These are phyloP conservation scores for Paguma larvata DNA, from an alignment of 2,797 vertebrate genomes.

Conservation along the genomic window DNA sequence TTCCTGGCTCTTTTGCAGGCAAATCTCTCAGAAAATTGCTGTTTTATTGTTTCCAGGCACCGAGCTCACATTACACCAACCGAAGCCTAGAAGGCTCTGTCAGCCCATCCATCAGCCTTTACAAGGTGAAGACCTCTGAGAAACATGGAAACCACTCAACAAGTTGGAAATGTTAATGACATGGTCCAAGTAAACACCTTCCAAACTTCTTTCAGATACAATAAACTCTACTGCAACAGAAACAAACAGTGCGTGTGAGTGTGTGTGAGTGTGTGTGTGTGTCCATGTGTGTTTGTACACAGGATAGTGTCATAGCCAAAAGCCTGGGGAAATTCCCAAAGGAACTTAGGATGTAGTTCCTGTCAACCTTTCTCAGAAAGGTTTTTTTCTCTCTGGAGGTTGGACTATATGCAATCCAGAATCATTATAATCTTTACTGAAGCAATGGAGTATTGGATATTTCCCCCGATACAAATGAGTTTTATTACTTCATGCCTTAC, in stretches of 20 bases:
- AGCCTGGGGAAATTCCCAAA: constrained; percentile 42
- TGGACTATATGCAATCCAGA: background rate
- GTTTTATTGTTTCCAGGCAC: constrained; percentile 85
- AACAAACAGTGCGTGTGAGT: background rate
- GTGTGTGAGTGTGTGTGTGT: background rate
- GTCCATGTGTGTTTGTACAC: background rate
- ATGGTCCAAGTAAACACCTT: background rate
- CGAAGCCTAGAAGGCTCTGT: constrained; percentile 68
- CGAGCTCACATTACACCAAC: constrained; percentile 73
- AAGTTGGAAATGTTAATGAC: constrained; percentile 37
- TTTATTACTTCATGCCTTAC: constrained; percentile 10
- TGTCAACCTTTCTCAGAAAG: constrained; percentile 45
- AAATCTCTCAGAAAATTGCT: constrained; percentile 81
- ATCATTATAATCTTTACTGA: background rate
- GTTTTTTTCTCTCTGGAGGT: background rate
- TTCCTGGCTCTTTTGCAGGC: constrained; percentile 63
- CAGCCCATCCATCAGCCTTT: constrained; percentile 78
- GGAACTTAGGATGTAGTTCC: constrained; percentile 48
- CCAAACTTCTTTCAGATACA: background rate
- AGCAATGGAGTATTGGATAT: background rate
- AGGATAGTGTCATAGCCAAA: background rate
- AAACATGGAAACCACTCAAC: constrained; percentile 48
- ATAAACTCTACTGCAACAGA: background rate
- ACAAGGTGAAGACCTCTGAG: background rate
- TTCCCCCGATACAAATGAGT: background rate